phyloP scores from a whole-genome alignment of 2,797 vertebrate species.

The Gymnothorax javanicus region DNA sequence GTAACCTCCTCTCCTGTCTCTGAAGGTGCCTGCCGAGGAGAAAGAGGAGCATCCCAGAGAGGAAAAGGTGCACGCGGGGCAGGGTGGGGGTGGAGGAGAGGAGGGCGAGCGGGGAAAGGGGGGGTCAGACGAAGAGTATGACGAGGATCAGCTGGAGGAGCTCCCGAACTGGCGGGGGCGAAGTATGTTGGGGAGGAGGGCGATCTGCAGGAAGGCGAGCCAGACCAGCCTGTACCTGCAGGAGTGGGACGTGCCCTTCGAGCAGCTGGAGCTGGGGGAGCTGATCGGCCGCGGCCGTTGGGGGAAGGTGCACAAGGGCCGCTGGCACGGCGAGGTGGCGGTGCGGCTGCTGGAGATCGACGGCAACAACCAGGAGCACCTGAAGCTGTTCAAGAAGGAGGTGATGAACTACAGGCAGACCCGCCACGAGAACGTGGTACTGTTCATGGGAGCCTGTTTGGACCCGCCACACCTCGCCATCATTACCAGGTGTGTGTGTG shows the following conservation, averaged over 20 bases:
- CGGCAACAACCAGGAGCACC: conserved; percentile 93
- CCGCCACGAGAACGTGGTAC: conserved; percentile 94
- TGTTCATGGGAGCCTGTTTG: conserved; percentile 99
- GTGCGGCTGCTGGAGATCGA: conserved; percentile 94
- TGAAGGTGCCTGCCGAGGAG: conserved; percentile 59
- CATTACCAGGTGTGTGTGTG: conserved; percentile 85
- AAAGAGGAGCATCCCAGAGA: neutral
- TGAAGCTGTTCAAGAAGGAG: conserved; percentile 98
- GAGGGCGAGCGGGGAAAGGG: conserved; percentile 66
- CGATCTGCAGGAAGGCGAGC: conserved; percentile 89
- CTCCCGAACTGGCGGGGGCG: conserved; percentile 73
- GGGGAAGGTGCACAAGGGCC: conserved; percentile 93
- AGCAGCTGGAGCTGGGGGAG: conserved; percentile 91
- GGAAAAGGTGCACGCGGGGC: conserved; percentile 40
- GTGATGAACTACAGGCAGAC: conserved; percentile 99
- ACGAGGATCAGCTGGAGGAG: conserved; percentile 86
- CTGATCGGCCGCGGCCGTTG: conserved; percentile 96
- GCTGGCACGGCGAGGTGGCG: conserved; percentile 96
- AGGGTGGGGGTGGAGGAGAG: conserved; percentile 48
- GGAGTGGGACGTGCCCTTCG: conserved; percentile 97
- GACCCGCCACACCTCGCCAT: conserved; percentile 96
- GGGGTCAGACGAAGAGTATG: conserved; percentile 83
- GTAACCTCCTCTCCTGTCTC: conserved; percentile 38
- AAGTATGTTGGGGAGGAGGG: conserved; percentile 72
- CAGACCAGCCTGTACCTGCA: conserved; percentile 95